Conservation (phyloP, 2,888 invertebrate genomes). For the Hirtodrosophila trivittata region DNA sequence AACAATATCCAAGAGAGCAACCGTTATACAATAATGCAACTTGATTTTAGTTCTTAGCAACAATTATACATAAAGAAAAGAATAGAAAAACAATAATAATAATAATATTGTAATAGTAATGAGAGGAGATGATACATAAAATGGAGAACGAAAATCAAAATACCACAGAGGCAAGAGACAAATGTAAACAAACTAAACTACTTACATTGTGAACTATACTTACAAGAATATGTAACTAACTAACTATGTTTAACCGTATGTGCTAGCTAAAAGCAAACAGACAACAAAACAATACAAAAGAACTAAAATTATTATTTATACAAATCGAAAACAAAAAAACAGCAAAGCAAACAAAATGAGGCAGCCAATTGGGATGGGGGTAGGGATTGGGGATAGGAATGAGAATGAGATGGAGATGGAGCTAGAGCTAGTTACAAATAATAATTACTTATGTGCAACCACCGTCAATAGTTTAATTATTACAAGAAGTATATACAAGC, state of each 20-base stretch:
- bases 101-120: conserved; percentile 14
- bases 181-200: conserved; percentile 34
- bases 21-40: conserved; percentile 9
- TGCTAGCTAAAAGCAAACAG: conserved; percentile 73
- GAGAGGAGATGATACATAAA: conserved; percentile 1
- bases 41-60: conserved; percentile 30
- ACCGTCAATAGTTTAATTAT: conserved; percentile 75
- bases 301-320: conserved; percentile 39
- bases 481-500: conserved; percentile 32
- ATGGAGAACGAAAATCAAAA: conserved; percentile 36
- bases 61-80: conserved; percentile 16
- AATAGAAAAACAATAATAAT: conserved; percentile 28
- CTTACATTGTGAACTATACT: conserved; percentile 23
- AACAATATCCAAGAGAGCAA: conserved; percentile 20
- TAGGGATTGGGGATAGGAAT: neutral
- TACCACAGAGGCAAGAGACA: conserved; percentile 52
- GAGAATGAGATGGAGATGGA: neutral
- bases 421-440: conserved; percentile 54
- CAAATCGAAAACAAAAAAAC: conserved; percentile 29
- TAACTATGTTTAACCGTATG: conserved; percentile 55
- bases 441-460: conserved; percentile 65
- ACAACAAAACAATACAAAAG: conserved; percentile 51
- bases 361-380: conserved; percentile 27
- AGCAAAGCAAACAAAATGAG: conserved; percentile 45
- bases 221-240: conserved; percentile 27